Conservation (phyloP, 1,140 invertebrate genomes). For the Papilio xuthus region DNA sequence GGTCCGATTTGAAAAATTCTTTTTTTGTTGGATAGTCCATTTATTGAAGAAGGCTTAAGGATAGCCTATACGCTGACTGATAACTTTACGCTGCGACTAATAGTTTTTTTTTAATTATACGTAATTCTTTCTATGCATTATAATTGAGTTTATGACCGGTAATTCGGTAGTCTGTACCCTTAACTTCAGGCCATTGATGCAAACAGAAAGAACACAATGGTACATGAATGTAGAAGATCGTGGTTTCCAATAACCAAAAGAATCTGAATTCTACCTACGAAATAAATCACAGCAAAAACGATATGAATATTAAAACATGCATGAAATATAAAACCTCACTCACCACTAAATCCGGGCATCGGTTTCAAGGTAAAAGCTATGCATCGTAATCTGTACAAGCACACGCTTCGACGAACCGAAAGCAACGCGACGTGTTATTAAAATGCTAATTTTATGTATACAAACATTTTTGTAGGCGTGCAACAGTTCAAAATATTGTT, state of each 20-base stretch:
- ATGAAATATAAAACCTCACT: background rate
- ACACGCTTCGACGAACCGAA: background rate
- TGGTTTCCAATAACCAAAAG: background rate
- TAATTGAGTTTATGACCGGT: too few species aligned
- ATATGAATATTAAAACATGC: background rate
- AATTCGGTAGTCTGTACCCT: too few species aligned
- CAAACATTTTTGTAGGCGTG: background rate
- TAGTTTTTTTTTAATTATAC: too few species aligned
- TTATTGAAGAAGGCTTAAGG: too few species aligned
- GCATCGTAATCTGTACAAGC: background rate
- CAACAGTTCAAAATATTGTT: slow-evolving; percentile 5
- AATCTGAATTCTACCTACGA: background rate
- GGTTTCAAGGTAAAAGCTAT: background rate
- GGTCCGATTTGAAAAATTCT: too few species aligned
- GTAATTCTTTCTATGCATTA: too few species aligned
- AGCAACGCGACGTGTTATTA: background rate
- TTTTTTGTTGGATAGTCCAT: too few species aligned
- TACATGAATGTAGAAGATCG: too few species aligned
- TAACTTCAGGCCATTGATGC: too few species aligned
- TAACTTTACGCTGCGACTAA: too few species aligned
- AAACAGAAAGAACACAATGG: too few species aligned
- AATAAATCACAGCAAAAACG: background rate
- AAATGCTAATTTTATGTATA: slow-evolving; percentile 7
- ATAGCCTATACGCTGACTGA: too few species aligned
- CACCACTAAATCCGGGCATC: background rate